Conservation (phyloP, 2,113 vertebrate species). For the Smithornis capensis region DNA sequence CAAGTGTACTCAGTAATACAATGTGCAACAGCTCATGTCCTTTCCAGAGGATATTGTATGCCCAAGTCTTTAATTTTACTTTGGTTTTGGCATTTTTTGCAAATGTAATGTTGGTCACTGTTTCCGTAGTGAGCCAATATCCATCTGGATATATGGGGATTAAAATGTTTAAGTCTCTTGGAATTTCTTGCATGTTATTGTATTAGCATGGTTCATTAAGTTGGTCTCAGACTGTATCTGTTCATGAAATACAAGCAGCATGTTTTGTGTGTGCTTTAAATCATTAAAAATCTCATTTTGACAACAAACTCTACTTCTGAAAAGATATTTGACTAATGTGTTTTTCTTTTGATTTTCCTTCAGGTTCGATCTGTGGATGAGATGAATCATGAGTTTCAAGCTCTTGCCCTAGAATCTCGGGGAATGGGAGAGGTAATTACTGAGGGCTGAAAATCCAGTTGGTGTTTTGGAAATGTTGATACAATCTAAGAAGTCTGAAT, state of each 20-base stretch:
- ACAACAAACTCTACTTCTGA: neutral
- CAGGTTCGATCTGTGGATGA: slow-evolving; percentile 93
- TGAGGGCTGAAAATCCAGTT: neutral
- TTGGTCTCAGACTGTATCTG: neutral
- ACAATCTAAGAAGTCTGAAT: neutral
- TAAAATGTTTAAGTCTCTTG: neutral
- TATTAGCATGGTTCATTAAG: neutral
- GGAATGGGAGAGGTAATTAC: slow-evolving; percentile 96
- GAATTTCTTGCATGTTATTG: neutral
- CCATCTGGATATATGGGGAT: neutral
- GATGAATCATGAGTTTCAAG: slow-evolving; percentile 99
- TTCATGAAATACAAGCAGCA: neutral
- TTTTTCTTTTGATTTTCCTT: neutral
- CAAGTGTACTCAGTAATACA: neutral
- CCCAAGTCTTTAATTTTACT: neutral
- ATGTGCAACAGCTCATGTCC: neutral
- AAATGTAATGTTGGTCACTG: neutral
- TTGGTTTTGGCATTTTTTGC: neutral
- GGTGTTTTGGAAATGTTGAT: neutral
- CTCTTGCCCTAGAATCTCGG: slow-evolving; percentile 96
- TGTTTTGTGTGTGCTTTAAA: neutral
- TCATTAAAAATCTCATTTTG: neutral
- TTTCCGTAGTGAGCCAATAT: neutral
- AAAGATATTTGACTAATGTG: neutral
- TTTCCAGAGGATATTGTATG: neutral